Conservation (phyloP, 2,797 vertebrate genomes). For the Alfaro cultratus region DNA sequence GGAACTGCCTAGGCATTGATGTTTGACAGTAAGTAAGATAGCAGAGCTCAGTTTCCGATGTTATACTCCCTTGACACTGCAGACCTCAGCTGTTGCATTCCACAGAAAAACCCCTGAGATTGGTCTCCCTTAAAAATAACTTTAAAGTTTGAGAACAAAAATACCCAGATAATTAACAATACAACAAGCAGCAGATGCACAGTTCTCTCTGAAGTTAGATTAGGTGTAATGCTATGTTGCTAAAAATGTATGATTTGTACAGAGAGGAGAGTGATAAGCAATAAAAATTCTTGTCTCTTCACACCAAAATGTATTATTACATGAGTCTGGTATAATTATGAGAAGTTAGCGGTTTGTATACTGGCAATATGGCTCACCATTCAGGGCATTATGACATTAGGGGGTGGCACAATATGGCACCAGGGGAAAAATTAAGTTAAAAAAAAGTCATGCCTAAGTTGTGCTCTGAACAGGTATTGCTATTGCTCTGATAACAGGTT, state of each 20-base stretch:
- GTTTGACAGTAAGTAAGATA: conserved; percentile 24
- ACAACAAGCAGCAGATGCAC: neutral
- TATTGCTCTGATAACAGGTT: neutral
- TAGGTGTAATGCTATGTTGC: neutral
- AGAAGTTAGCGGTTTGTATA: neutral
- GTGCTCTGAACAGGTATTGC: neutral
- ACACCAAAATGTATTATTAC: neutral
- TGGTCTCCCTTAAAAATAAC: conserved; percentile 12
- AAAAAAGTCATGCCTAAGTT: neutral
- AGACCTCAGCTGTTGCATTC: conserved; percentile 37
- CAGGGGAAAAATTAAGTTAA: neutral
- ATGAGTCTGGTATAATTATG: neutral
- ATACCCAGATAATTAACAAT: neutral
- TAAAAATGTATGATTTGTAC: neutral
- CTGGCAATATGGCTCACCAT: neutral
- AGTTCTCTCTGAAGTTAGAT: neutral
- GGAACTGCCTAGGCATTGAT: conserved; percentile 10
- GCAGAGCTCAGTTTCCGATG: conserved; percentile 29
- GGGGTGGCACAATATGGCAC: neutral
- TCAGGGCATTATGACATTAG: neutral
- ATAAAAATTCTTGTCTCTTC: neutral
- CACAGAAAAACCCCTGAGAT: conserved; percentile 23
- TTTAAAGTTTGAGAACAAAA: neutral
- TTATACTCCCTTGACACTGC: conserved; percentile 18
- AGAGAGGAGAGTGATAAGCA: neutral